Percentiles rank a stretch among this genome's conserved stretches.
Conservation (phyloP, 2,113 vertebrate species). For the Chlorocebus sabaeus region DNA sequence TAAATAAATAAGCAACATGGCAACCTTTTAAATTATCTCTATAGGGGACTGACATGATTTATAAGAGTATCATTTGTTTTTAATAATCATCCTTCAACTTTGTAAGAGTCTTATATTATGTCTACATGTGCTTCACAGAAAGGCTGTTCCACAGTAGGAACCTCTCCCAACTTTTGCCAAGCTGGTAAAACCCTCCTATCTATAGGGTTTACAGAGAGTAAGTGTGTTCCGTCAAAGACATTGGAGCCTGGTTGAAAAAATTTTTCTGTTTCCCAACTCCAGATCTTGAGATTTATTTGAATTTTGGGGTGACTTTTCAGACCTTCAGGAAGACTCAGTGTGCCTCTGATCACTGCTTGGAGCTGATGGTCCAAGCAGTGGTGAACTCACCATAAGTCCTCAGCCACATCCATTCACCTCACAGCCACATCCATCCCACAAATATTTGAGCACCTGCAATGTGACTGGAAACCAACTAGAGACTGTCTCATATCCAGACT, state of each 20-base stretch:
- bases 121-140: too few species aligned
- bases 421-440: background rate
- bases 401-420: background rate
- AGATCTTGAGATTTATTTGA: background rate
- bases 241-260: background rate
- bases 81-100: background rate
- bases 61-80: background rate
- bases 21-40: background rate
- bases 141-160: too few species aligned
- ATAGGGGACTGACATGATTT: background rate
- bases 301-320: background rate
- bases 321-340: background rate
- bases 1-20: too few species aligned
- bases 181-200: background rate
- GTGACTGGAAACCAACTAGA: background rate
- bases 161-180: background rate
- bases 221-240: background rate
- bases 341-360: background rate
- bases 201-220: conserved; percentile 7
- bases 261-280: background rate
- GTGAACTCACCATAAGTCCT: background rate
- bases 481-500: background rate
- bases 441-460: background rate
- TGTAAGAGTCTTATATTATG: background rate
- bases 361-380: background rate